phyloP scores from a whole-genome alignment of 2,113 vertebrate genomes.

The Spea bombifrons region DNA sequence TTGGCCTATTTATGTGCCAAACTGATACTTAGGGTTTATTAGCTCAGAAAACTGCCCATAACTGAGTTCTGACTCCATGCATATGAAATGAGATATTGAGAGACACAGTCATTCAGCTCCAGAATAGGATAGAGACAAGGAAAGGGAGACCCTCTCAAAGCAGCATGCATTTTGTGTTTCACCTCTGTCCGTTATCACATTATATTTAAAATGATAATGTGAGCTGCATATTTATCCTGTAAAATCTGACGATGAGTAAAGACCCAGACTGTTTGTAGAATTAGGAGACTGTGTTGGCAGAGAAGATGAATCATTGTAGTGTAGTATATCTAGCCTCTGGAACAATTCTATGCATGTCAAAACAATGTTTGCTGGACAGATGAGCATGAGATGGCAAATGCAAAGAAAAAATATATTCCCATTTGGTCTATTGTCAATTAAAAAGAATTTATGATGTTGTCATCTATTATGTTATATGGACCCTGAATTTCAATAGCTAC shows the following conservation, averaged over 20 bases:
- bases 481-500: too few species aligned
- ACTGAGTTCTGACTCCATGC: too few species aligned
- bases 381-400: not conserved
- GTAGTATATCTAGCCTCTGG: fast-evolving
- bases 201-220: not conserved
- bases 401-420: not conserved
- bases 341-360: not conserved
- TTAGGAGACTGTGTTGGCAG: slow-evolving; percentile 39
- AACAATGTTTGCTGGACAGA: slow-evolving; percentile 10
- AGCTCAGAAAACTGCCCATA: too few species aligned
- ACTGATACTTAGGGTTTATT: too few species aligned
- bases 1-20: too few species aligned
- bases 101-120: too few species aligned
- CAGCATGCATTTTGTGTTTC: too few species aligned
- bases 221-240: fast-evolving
- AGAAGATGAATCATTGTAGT: not conserved
- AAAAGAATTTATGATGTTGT: not conserved
- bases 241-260: not conserved
- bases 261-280: slow-evolving; percentile 19
- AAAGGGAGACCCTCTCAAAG: too few species aligned
- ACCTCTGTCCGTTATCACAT: not conserved
- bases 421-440: not conserved
- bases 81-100: not conserved
- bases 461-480: too few species aligned
- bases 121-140: too few species aligned